Conservation (phyloP, 2,888 invertebrate genomes). For the Lepidocyrtinus sp. region DNA sequence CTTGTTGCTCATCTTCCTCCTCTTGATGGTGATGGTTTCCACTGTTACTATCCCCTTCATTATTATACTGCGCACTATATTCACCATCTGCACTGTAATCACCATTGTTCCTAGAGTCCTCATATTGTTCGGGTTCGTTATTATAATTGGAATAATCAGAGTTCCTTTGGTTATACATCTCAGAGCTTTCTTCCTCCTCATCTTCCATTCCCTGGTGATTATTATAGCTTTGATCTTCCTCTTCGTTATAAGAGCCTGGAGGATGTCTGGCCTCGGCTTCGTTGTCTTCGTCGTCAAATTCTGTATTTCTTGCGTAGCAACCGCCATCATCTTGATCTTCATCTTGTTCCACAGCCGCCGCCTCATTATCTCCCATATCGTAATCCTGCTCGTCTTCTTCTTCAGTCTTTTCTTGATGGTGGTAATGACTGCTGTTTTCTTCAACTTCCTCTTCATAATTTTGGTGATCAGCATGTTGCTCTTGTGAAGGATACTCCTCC, state of each 20-base stretch:
- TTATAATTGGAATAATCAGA: conserved; percentile 7
- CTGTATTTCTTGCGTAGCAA: neutral
- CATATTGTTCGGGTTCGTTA: conserved; percentile 15
- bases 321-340: conserved; percentile 8
- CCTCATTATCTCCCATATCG: conserved; percentile 10
- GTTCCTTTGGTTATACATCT: neutral
- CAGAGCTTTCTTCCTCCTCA: neutral
- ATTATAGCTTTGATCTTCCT: conserved; percentile 1
- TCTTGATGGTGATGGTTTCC: too few relatives aligned
- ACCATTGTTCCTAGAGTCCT: neutral
- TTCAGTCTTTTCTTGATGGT: conserved; percentile 34
- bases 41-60: too few relatives aligned
- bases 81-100: conserved; percentile 18
- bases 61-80: conserved; percentile 5
- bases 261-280: too few relatives aligned
- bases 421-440: neutral
- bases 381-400: neutral
- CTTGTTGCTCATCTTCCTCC: too few relatives aligned
- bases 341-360: neutral
- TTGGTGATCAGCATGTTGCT: neutral
- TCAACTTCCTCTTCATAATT: neutral
- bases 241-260: conserved; percentile 4
- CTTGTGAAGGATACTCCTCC: neutral
- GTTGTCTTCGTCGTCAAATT: conserved; percentile 13
- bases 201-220: neutral